phyloP scores from a whole-genome alignment of 2,888 invertebrate genomes.

The Athrips mouffetella region DNA sequence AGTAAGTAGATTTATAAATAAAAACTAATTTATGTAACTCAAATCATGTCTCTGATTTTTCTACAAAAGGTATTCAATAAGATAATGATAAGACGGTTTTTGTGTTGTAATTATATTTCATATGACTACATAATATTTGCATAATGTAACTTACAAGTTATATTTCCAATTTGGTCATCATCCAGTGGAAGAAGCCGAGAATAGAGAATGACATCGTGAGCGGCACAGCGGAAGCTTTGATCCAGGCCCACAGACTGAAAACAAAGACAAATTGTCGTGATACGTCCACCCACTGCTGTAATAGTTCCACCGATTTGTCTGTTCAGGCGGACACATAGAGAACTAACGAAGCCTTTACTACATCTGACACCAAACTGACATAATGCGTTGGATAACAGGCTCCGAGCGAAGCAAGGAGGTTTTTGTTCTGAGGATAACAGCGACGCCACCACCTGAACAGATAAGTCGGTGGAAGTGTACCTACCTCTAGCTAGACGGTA shows the following conservation, averaged over 20 bases:
- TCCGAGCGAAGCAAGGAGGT: no score
- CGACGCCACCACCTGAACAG: no score
- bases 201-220: constrained; percentile 88
- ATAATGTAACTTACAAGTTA: constrained; percentile 25
- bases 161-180: constrained; percentile 84
- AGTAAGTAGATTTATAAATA: constrained; percentile 1
- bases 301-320: neutral
- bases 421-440: no score
- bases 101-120: neutral
- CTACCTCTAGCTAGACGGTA: no score
- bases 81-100: neutral
- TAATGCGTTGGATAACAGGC: no score
- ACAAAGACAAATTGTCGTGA: constrained; percentile 20
- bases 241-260: constrained; percentile 85
- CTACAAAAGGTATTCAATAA: no score
- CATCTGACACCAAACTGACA: no score
- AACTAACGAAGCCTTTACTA: neutral
- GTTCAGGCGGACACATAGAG: no score
- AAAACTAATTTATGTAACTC: neutral
- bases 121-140: neutral
- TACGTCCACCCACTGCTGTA: neutral
- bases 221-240: constrained; percentile 87
- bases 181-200: constrained; percentile 87
- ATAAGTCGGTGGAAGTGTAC: no score
- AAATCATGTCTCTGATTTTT: neutral